Evolutionary conservation across 2,888 invertebrate species (phyloP).

Genomic region (Baccha elongata): DNA sequence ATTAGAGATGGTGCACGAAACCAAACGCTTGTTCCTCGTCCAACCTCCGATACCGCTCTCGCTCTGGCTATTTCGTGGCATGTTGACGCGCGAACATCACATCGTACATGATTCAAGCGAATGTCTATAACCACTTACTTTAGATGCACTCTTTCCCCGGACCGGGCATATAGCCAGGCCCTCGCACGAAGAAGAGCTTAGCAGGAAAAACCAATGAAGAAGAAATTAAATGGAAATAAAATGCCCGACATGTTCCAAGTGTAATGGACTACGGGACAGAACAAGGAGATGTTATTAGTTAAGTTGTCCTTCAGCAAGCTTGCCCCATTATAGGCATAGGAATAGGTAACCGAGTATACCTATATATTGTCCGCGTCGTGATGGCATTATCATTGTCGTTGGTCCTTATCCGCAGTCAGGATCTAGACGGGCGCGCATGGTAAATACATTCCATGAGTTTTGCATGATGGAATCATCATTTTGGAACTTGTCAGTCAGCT

Average conservation of each 20-base stretch:
- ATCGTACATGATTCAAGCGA: slow-evolving; percentile 71
- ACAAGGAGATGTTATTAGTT: slow-evolving; percentile 74
- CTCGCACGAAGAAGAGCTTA: slow-evolving; percentile 29
- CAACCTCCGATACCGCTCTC: neutral
- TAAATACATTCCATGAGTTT: slow-evolving; percentile 30
- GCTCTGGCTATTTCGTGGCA: slow-evolving; percentile 64
- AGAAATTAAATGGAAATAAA: slow-evolving; percentile 74
- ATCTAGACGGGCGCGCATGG: slow-evolving; percentile 31
- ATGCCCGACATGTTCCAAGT: slow-evolving; percentile 71
- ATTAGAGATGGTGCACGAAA: slow-evolving; percentile 70
- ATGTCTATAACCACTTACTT: slow-evolving; percentile 70
- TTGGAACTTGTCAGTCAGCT: slow-evolving; percentile 52
- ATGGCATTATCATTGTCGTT: slow-evolving; percentile 70
- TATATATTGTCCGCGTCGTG: slow-evolving; percentile 50
- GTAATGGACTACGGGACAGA: slow-evolving; percentile 66
- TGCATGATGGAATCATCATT: slow-evolving; percentile 70
- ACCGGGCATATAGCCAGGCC: neutral
- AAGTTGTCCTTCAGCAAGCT: slow-evolving; percentile 72
- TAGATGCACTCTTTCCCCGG: slow-evolving; percentile 6
- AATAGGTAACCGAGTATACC: neutral
- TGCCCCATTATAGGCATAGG: slow-evolving; percentile 57
- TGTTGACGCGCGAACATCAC: slow-evolving; percentile 73
- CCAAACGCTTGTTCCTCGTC: slow-evolving; percentile 15
- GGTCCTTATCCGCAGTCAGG: slow-evolving; percentile 50
- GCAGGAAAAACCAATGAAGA: slow-evolving; percentile 36